Percentiles rank a stretch among this genome's conserved stretches.
phyloP scores from a whole-genome alignment of 2,797 vertebrate genomes.

The Ataeniobius toweri region DNA sequence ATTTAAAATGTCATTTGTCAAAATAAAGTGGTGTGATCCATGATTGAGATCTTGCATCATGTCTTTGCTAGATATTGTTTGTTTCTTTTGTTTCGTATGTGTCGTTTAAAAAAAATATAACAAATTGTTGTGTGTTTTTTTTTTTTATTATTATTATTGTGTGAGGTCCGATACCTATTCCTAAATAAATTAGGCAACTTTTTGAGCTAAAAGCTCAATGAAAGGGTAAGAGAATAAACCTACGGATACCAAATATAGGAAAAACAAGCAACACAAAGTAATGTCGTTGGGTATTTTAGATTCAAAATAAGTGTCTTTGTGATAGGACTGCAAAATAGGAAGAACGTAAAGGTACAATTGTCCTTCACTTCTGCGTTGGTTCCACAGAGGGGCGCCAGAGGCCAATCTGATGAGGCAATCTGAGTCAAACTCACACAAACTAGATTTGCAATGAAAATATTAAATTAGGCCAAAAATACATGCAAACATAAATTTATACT shows the following conservation, averaged over 20 bases:
- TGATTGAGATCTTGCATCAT: background rate
- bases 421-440: no score
- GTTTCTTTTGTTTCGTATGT: background rate
- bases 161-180: background rate
- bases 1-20: background rate
- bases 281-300: background rate
- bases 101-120: background rate
- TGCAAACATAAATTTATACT: background rate
- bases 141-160: background rate
- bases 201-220: background rate
- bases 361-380: conserved; percentile 11
- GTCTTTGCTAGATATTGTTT: background rate
- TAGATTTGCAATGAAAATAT: background rate
- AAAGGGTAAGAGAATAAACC: background rate
- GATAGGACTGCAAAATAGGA: background rate
- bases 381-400: conserved; percentile 75
- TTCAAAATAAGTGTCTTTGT: background rate
- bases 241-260: background rate
- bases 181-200: background rate
- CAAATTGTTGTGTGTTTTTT: background rate
- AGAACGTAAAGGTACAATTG: background rate
- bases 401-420: conserved; percentile 37
- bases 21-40: no score
- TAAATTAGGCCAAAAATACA: background rate
- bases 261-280: background rate